These are phyloP conservation scores for Hypotaenidia okinawae DNA, from an alignment of 2,797 vertebrate genomes.

Conservation along the genomic window DNA sequence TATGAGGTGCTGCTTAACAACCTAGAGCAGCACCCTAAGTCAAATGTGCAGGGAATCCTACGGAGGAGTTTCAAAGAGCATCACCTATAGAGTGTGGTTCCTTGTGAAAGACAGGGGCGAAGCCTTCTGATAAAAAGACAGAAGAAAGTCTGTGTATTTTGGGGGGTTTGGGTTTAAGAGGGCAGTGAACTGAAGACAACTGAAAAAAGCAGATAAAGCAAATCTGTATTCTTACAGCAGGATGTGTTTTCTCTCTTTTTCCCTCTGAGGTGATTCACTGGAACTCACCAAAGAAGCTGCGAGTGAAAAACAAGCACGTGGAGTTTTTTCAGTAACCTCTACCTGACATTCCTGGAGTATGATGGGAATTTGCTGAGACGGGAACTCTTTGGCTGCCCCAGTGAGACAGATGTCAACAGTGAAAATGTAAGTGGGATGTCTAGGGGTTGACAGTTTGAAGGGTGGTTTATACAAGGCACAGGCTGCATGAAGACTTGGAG, in stretches of 20 bases:
- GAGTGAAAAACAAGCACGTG: conserved; percentile 98
- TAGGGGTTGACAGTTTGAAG: neutral
- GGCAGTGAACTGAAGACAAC: neutral
- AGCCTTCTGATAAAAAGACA: neutral
- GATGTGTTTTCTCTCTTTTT: neutral
- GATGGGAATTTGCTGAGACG: conserved; percentile 93
- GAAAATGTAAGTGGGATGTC: conserved; percentile 86
- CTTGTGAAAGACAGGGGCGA: neutral
- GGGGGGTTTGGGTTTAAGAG: neutral
- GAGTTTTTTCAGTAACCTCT: conserved; percentile 98
- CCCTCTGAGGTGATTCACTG: conserved; percentile 94
- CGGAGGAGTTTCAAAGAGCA: neutral
- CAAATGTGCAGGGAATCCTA: neutral
- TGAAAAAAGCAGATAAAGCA: neutral
- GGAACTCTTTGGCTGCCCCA: conserved; percentile 95
- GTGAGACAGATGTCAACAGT: conserved; percentile 92
- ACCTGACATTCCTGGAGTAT: conserved; percentile 96
- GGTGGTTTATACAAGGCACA: neutral
- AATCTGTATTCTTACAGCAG: conserved; percentile 24
- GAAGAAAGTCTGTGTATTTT: neutral
- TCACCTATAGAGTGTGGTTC: neutral
- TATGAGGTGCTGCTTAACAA: neutral
- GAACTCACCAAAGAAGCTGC: conserved; percentile 97
- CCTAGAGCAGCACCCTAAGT: neutral
- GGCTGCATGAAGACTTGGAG: neutral